Base-by-base conservation (phyloP, 2,113 vertebrate species). In the Ameiurus melas region DNA sequence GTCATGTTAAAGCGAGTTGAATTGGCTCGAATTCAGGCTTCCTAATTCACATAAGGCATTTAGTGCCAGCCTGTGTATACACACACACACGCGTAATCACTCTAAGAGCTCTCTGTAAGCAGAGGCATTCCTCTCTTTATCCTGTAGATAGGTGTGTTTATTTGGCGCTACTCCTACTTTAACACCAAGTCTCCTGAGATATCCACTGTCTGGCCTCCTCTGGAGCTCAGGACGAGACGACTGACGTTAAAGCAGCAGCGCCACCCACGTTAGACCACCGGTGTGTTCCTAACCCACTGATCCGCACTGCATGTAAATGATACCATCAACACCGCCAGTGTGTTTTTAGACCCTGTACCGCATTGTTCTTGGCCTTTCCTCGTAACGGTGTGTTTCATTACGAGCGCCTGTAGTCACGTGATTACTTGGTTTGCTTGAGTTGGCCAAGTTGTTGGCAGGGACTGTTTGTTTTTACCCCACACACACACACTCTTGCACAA, bases 281-380 rank as follows among this genome's bases (percentile, higher is more conserved):
- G 43, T 84, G 68, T 88, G 78, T 84, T 84, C 30, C 47, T 43
- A 51, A 51, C 81, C 55, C 75, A 86, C 64, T 88, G 70, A 43
- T 87, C 83, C 64, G 17, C 77, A 62, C 81, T 83, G 71, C 68
- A n/a, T 85, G 90, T 85, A 89, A 85, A 86, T 85, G 58, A 83
- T 85, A 73, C 70, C 55, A 68, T 79, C 83, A 78, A 66, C 58
- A 13, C 16, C 8, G 27, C 14, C 51, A 1, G 53, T 62, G 53
- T 84, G 73, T 88, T 60, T 88, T 60, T 88, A 73, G 20, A 86
- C 84, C 70, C 85, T 66, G 55, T 80, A 20, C 4, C 64, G 82
- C 47, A 36, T 73, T 77, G 33, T 68, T 36, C 70, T 66, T 68
- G 36, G 77, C 57, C 80, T 43, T 83, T 80, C 58, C 51, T 73